A percentile compares a stretch with the other conserved stretches of the same genome.
These are phyloP conservation scores for Aplysia californica DNA, from an alignment of 1,140 invertebrate genomes.

Conservation along the genomic window DNA sequence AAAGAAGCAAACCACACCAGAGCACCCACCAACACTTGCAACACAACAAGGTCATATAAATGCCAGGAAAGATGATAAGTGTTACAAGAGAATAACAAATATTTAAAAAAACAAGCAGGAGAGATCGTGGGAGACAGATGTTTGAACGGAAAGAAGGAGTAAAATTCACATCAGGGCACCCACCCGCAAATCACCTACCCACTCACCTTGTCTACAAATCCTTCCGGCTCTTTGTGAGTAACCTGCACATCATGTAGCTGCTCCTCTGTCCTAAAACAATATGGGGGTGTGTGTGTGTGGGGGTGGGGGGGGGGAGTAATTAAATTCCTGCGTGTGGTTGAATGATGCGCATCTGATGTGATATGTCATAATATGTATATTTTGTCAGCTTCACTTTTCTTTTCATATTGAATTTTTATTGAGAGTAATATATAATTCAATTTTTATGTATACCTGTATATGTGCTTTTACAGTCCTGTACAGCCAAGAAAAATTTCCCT, in stretches of 20 bases:
- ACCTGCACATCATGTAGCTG: slow-evolving; percentile 54
- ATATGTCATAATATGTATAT: no score
- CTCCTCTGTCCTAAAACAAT: slow-evolving; percentile 49
- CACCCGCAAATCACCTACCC: not conserved
- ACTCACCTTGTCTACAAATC: slow-evolving; percentile 55
- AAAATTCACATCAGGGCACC: no score
- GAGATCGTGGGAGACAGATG: not conserved
- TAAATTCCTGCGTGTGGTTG: no score
- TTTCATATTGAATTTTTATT: not conserved
- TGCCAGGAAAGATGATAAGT: not conserved
- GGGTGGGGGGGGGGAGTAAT: not conserved
- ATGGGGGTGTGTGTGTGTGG: not conserved
- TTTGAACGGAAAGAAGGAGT: not conserved
- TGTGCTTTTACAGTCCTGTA: no score
- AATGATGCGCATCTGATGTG: no score
- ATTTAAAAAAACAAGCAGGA: not conserved
- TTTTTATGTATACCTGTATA: no score
- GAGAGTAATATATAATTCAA: not conserved
- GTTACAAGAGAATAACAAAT: not conserved
- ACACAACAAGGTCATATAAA: not conserved
- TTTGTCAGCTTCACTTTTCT: not conserved
- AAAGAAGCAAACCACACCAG: not conserved
- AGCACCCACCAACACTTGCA: not conserved
- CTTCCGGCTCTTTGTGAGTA: slow-evolving; percentile 56
- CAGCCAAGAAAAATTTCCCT: no score